Conservation (phyloP, 2,113 vertebrate genomes). For the Embiotoca jacksoni region DNA sequence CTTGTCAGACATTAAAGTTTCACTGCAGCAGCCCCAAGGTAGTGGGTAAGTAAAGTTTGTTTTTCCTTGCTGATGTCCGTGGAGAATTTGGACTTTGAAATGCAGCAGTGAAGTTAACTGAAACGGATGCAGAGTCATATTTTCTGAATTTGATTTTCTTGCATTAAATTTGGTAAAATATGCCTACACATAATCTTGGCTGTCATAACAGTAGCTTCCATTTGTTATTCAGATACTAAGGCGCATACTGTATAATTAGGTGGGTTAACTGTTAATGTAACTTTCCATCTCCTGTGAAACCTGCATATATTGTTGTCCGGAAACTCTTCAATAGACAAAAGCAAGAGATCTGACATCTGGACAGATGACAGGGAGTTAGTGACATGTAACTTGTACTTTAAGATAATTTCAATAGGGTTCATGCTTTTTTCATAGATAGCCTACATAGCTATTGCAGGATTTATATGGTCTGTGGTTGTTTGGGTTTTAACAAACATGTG, state of each 20-base stretch:
- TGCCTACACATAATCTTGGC: neutral
- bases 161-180: neutral
- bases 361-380: neutral
- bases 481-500: too few species aligned
- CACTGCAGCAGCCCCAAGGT: constrained; percentile 32
- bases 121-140: constrained; percentile 9
- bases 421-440: too few species aligned
- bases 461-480: too few species aligned
- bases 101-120: constrained; percentile 1
- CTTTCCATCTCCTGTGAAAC: neutral
- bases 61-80: constrained; percentile 21
- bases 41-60: constrained; percentile 11
- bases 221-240: constrained; percentile 23
- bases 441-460: too few species aligned
- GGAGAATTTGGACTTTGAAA: constrained; percentile 25
- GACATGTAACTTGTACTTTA: neutral
- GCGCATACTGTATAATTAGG: neutral
- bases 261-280: constrained; percentile 3
- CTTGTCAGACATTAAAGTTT: constrained; percentile 57
- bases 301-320: neutral
- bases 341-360: neutral
- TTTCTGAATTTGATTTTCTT: constrained; percentile 26
- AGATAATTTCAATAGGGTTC: too few species aligned
- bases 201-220: constrained; percentile 16
- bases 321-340: neutral